Evolutionary conservation across 2,113 vertebrate genomes (phyloP).

Genomic region (Plestiodon gilberti): DNA sequence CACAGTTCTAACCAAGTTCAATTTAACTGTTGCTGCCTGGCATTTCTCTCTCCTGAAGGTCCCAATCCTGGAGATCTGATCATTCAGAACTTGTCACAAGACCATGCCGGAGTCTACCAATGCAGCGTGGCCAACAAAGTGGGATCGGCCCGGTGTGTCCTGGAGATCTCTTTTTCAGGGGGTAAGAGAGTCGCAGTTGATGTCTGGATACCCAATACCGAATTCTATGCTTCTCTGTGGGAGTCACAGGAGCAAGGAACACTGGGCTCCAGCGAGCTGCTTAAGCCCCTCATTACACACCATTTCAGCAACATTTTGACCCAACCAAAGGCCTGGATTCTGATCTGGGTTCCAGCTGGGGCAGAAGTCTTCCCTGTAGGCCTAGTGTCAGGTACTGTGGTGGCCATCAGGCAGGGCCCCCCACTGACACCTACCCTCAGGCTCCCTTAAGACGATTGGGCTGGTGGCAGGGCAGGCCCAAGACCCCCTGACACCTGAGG

Average conservation of each 20-base stretch:
- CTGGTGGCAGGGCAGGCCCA: no score
- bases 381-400: no score
- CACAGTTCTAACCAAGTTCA: not conserved
- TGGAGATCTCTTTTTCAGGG: constrained; percentile 57
- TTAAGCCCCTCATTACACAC: no score
- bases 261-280: not conserved
- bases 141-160: constrained; percentile 79
- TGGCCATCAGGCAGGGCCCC: no score
- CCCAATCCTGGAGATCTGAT: constrained; percentile 77
- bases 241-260: not conserved
- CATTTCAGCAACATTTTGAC: no score
- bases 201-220: not conserved
- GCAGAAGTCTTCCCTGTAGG: no score
- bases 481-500: no score
- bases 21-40: not conserved
- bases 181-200: not conserved
- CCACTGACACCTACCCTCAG: no score
- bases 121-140: constrained; percentile 85
- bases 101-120: constrained; percentile 79
- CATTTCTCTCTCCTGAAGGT: not conserved
- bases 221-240: not conserved
- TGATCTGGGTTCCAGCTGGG: no score
- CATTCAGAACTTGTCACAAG: constrained; percentile 78
- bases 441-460: no score
- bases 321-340: no score